Percentiles rank a stretch among this genome's conserved stretches.
Conservation (phyloP, 2,888 invertebrate genomes). For the Cephus pygmeus region DNA sequence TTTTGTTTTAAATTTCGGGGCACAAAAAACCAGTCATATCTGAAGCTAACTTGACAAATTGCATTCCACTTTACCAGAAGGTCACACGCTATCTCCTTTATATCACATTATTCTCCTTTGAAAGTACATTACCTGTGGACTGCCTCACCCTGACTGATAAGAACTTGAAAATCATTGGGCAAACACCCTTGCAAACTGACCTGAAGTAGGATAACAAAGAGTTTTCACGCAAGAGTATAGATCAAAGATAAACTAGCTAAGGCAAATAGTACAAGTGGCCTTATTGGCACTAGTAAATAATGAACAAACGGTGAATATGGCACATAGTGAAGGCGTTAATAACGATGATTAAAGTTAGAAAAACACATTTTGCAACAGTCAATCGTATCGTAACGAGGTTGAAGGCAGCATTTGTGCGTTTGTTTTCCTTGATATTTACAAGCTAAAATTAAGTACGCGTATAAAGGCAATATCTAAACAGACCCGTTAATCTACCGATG, state of each 20-base stretch:
- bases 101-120: background rate
- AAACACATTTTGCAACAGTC: slow-evolving; percentile 20
- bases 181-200: background rate
- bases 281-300: slow-evolving; percentile 4
- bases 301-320: slow-evolving; percentile 30
- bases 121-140: background rate
- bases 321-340: slow-evolving; percentile 38
- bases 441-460: background rate
- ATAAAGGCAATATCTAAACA: slow-evolving; percentile 18
- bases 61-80: background rate
- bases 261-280: background rate
- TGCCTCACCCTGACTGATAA: background rate
- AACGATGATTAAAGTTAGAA: slow-evolving; percentile 31
- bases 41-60: background rate
- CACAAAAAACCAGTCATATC: background rate
- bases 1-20: background rate
- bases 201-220: background rate
- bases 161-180: background rate
- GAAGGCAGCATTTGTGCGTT: slow-evolving; percentile 29
- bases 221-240: background rate
- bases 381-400: slow-evolving; percentile 23
- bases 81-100: background rate
- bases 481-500: slow-evolving; percentile 15
- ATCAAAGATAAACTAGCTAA: background rate
- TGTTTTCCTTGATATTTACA: background rate